phyloP scores from a whole-genome alignment of 2,113 vertebrate genomes.

The Herpetotheres cachinnans region DNA sequence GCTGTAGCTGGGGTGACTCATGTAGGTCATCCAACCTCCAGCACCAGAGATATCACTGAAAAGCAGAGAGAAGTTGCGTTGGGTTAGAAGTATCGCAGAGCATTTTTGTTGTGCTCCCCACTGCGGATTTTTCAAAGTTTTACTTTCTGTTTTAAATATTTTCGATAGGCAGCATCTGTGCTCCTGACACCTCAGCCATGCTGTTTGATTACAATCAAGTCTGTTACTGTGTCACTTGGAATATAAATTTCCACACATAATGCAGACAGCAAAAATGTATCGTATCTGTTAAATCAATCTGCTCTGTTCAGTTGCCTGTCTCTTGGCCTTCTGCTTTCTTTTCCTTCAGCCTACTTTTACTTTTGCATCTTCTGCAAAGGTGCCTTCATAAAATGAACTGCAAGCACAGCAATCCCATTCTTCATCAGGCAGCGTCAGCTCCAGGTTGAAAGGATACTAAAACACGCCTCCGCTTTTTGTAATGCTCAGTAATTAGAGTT shows the following conservation, averaged over 20 bases:
- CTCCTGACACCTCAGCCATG: conserved; percentile 4
- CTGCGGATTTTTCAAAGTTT: background rate
- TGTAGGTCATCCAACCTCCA: background rate
- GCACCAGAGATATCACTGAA: background rate
- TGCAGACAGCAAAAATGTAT: conserved; percentile 1
- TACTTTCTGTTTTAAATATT: conserved; percentile 39
- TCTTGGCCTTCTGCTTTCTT: conserved; percentile 22
- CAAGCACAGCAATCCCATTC: background rate
- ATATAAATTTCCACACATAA: conserved; percentile 1
- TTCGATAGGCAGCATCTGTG: conserved; percentile 30
- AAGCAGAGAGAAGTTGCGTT: background rate
- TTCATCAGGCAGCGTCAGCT: background rate
- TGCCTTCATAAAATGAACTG: background rate
- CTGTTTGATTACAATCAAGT: conserved; percentile 28
- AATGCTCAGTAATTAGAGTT: background rate
- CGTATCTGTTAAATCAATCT: background rate
- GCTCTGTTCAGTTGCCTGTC: conserved; percentile 22
- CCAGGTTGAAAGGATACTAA: background rate
- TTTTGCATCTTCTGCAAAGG: background rate
- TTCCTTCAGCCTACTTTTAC: background rate
- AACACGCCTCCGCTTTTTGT: background rate
- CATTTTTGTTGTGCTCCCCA: background rate
- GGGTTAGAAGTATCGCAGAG: background rate
- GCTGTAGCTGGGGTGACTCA: background rate
- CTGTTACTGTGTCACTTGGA: conserved; percentile 21